These are phyloP conservation scores for Drosophila borborema DNA, from an alignment of 2,888 invertebrate genomes.

Conservation along the genomic window DNA sequence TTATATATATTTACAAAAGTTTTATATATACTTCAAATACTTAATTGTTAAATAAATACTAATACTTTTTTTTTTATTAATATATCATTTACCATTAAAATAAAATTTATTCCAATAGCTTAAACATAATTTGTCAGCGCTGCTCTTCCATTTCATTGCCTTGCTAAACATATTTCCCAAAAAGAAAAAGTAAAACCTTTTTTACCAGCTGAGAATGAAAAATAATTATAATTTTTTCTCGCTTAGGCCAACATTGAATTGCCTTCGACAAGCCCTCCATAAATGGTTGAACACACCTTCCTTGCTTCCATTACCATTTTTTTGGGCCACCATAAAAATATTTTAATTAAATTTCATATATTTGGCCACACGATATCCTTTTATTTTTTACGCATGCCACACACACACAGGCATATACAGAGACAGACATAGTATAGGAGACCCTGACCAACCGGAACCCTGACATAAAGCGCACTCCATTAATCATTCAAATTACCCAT, in stretches of 20 bases:
- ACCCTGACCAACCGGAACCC: conserved; percentile 64
- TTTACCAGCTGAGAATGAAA: not conserved
- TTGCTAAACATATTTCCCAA: not conserved
- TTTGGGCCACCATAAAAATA: conserved; percentile 67
- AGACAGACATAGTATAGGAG: not conserved
- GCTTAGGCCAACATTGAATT: conserved; percentile 5
- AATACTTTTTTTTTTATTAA: not conserved
- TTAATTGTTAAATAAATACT: not conserved
- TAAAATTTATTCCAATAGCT: not conserved
- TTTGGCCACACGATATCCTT: conserved; percentile 63
- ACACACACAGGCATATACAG: conserved; percentile 34
- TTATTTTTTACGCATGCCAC: conserved; percentile 57
- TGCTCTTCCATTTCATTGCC: not conserved
- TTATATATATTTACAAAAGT: not conserved
- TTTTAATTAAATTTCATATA: conserved; percentile 76
- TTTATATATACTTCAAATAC: not conserved
- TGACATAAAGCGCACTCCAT: conserved; percentile 73
- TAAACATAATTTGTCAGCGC: not conserved
- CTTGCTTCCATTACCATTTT: conserved; percentile 21
- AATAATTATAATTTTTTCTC: conserved; percentile 33
- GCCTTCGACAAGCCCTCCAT: conserved; percentile 33
- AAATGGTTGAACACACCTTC: conserved; percentile 47
- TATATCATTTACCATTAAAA: not conserved
- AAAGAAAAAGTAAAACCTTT: not conserved
- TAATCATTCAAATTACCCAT: conserved; percentile 79